Base-by-base conservation (phyloP, 2,113 vertebrate species). In the Hippocampus abdominalis region DNA sequence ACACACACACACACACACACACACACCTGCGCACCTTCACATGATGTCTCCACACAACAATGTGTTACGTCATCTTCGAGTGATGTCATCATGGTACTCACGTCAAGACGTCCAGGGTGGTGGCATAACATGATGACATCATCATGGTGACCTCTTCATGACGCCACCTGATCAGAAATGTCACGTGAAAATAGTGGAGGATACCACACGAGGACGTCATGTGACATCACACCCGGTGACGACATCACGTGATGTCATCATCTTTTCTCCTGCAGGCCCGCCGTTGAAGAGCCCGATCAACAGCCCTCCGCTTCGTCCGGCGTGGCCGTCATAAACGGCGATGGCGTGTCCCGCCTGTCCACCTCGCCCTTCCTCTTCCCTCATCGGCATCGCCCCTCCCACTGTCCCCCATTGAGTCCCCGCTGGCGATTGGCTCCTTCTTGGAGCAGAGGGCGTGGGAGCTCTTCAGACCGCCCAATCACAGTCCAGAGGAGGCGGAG, bases 391-490 rank as follows among this genome's bases (percentile, higher is more conserved):
- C 94, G 92, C 1, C 77, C 92, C 82, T 95, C 95, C 76, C 93
- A 4, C 12, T 13, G 85, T 84, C 77, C 71, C 93, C 76, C 49
- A 71, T 81, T 15, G 78, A 85, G 21, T 85, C 91, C 75, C 95
- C 93, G 0, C 77, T 94, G 9, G 92, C 93, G 0, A 91, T 94
- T 2, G 95, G 95, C 70, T 98, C 96, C 83, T 96, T 96, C 88
- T 92, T 99, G 74, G 95, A 95, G 77, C 96, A 95, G 92, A 93
- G 91, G 66, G 93, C 94, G 0, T 92, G 95, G 29, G 93, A 94
- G 81, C 87, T 98, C 36, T 96, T 98, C 75, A 89, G 94, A 66
- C 94, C 87, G 8, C 4, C 81, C 46, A 72, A 36, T 73, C 77
- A 94, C 93, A 90, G 94, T 93, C 93, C 93, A 75, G 93, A 92